Evolutionary conservation across 1,140 invertebrate species (phyloP), one percentile per base, ranked within the genome.

Genomic region (Formica selysi): DNA sequence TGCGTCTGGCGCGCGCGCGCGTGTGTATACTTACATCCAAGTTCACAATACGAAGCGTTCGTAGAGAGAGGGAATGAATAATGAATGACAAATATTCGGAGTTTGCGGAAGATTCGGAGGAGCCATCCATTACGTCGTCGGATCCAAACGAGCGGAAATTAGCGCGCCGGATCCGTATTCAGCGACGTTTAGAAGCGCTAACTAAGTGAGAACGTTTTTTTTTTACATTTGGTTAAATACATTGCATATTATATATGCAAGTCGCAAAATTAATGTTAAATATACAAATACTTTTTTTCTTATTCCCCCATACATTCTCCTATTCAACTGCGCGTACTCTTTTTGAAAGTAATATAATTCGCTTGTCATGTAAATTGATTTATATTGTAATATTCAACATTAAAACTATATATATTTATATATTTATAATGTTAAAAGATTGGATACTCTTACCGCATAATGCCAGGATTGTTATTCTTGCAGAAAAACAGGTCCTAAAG

Each of bases 81-180:
- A 70, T 85, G 22, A 41, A 54, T 38, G 62, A 71, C 22, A 89
- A 29, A 86, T 41, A 51, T 73, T 48, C 74, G 8, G 79, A 78
- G 11, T 59, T 57, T 5, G 16, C 22, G 11, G 44, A 74, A 5
- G 70, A 87, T 26, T 0, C 41, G 7, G 74, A 95, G 59, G 96
- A 96, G 87, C 95, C 96, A 13, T 96, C 96, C 54, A 92, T 96
- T 22, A 94, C 94, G 2, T 96, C 96, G 0, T 73, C 89, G 3
- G 96, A 97, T 93, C 95, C 96, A 7, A 94, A 95, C n/a, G 96
- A 97, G 92, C 92, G 97, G 61, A 97, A 96, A 93, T 94, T 96
- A 10, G 96, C 96, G 0, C 95, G 97, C 73, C 94, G 94, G 65
- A 91, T 97, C 26, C 95, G 96, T 78, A 97, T 97, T 89, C 95